These are phyloP conservation scores for Pissodes strobi DNA, from an alignment of 1,140 invertebrate species.

Conservation along the genomic window DNA sequence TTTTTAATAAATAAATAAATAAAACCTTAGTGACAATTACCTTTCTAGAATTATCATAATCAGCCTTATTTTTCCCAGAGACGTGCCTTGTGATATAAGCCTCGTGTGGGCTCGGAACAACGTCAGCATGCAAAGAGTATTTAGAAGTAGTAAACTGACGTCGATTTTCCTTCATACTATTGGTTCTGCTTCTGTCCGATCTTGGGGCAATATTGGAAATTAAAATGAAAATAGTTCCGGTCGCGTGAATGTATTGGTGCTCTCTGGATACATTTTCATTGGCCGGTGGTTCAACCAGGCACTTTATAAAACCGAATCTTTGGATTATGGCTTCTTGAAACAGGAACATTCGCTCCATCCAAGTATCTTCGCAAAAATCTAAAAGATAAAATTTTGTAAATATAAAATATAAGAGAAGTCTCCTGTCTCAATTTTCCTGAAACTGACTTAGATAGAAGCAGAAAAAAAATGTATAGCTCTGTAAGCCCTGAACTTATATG, in stretches of 20 bases:
- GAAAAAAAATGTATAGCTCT: too few species aligned
- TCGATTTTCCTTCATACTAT: conserved; percentile 49
- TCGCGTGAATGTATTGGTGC: conserved; percentile 83
- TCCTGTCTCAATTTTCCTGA: too few species aligned
- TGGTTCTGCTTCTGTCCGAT: conserved; percentile 55
- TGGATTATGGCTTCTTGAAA: conserved; percentile 84
- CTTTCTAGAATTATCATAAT: conserved; percentile 68
- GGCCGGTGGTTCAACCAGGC: conserved; percentile 64
- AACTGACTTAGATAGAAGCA: too few species aligned
- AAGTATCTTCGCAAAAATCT: conserved; percentile 81
- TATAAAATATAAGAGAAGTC: conserved; percentile 1
- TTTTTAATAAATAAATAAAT: not conserved
- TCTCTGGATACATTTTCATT: conserved; percentile 54
- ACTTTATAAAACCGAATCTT: conserved; percentile 85
- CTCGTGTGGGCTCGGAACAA: conserved; percentile 81
- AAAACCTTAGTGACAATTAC: conserved; percentile 58
- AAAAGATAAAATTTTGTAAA: conserved; percentile 32
- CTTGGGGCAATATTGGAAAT: conserved; percentile 65
- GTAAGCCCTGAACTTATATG: too few species aligned
- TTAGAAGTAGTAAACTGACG: conserved; percentile 49
- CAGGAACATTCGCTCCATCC: conserved; percentile 73
- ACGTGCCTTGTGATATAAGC: conserved; percentile 91
- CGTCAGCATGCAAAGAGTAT: conserved; percentile 68
- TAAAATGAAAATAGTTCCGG: conserved; percentile 93
- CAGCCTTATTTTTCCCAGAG: conserved; percentile 75